Evolutionary conservation across 2,888 invertebrate species (phyloP).

Genomic region (Drosophila stalkeri): DNA sequence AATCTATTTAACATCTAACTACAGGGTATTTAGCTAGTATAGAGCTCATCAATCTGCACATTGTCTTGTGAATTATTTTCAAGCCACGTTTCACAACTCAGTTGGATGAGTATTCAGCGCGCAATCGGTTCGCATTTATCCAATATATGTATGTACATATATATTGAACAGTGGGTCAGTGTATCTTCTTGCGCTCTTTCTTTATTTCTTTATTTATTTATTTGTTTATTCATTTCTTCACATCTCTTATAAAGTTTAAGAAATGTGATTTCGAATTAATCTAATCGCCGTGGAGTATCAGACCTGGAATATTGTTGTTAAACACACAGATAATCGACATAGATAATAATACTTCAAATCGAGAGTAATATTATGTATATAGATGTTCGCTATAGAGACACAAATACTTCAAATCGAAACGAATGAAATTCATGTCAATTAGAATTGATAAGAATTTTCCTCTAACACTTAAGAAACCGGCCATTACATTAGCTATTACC

Average conservation of each 20-base stretch:
- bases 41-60: background rate
- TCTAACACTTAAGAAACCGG: conserved; percentile 29
- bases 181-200: background rate
- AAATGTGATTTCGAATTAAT: conserved; percentile 36
- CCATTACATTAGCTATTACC: conserved; percentile 18
- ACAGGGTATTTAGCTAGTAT: conserved; percentile 20
- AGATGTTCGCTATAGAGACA: conserved; percentile 48
- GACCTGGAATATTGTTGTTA: conserved; percentile 16
- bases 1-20: background rate
- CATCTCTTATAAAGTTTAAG: conserved; percentile 27
- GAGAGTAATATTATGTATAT: conserved; percentile 18
- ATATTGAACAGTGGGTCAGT: conserved; percentile 23
- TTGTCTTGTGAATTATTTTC: conserved; percentile 26
- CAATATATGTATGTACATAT: background rate
- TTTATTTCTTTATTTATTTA: background rate
- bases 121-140: conserved; percentile 30
- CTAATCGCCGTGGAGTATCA: conserved; percentile 37
- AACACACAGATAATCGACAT: conserved; percentile 41
- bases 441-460: conserved; percentile 27
- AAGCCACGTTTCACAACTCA: conserved; percentile 51
- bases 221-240: conserved; percentile 13
- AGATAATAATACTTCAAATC: conserved; percentile 55
- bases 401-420: conserved; percentile 20
- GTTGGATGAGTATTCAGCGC: conserved; percentile 33
- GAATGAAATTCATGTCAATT: conserved; percentile 42